These are phyloP conservation scores for Tetranychus cinnabarinus DNA, from an alignment of 1,140 invertebrate genomes.

Conservation along the genomic window DNA sequence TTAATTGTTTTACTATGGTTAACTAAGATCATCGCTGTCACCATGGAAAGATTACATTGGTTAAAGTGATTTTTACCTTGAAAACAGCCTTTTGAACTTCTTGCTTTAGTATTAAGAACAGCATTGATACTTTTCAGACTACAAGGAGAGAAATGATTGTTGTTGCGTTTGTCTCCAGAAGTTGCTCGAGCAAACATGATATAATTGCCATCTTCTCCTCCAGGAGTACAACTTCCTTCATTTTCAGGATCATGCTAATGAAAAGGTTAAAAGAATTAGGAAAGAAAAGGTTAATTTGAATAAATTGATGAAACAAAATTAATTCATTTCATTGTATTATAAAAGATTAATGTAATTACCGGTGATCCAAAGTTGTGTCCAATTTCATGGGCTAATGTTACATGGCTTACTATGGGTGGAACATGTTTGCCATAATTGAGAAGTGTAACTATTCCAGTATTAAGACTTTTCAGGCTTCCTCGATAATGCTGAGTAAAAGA, in stretches of 20 bases:
- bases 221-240: slow-evolving; percentile 46
- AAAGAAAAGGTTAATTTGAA: slow-evolving; percentile 6
- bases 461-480: slow-evolving; percentile 76
- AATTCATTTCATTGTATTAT: background rate
- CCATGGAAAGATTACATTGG: no score
- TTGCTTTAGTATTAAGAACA: slow-evolving; percentile 72
- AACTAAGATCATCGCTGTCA: no score
- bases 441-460: slow-evolving; percentile 92
- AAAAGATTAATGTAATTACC: slow-evolving; percentile 28
- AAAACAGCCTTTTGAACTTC: slow-evolving; percentile 69
- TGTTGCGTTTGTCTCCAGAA: slow-evolving; percentile 84
- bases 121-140: slow-evolving; percentile 83
- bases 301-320: background rate
- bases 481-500: slow-evolving; percentile 54
- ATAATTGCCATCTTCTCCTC: slow-evolving; percentile 51
- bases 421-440: slow-evolving; percentile 97
- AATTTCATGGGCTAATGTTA: slow-evolving; percentile 95
- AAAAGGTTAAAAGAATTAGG: slow-evolving; percentile 4
- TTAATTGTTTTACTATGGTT: no score
- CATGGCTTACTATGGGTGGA: slow-evolving; percentile 89
- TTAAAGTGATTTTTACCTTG: slow-evolving; percentile 32
- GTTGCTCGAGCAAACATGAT: slow-evolving; percentile 38
- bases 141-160: slow-evolving; percentile 74
- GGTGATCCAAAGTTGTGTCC: slow-evolving; percentile 98
- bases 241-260: slow-evolving; percentile 64